Evolutionary conservation across 2,797 vertebrate species (phyloP).

Genomic region (Scolopax bukidnonensis): DNA sequence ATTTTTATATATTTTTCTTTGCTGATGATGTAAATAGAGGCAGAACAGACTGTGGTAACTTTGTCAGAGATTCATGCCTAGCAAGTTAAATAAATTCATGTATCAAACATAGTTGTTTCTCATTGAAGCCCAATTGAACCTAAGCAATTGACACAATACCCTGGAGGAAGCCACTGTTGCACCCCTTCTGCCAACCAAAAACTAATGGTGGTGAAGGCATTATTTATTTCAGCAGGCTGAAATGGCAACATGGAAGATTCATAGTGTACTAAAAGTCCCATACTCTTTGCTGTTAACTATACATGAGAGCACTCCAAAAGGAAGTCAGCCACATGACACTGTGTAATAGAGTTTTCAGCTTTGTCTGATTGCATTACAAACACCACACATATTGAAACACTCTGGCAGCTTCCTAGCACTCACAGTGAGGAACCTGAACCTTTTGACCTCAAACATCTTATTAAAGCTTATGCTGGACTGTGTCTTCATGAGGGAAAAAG

Average conservation of each 20-base stretch:
- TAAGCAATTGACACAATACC: neutral
- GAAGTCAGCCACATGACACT: constrained; percentile 53
- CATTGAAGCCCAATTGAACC: neutral
- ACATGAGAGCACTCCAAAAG: constrained; percentile 26
- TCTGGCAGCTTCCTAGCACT: constrained; percentile 78
- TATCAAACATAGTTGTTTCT: neutral
- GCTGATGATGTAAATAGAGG: neutral
- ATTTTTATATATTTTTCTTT: neutral
- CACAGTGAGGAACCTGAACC: constrained; percentile 81
- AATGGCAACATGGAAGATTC: neutral
- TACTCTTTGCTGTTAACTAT: neutral
- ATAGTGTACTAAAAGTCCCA: neutral
- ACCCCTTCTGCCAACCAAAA: neutral
- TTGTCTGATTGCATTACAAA: constrained; percentile 75
- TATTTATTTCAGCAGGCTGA: neutral
- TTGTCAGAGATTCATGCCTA: neutral
- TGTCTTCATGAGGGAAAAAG: constrained; percentile 80
- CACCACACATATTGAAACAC: constrained; percentile 82
- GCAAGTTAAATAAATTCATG: neutral
- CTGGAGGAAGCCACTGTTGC: neutral
- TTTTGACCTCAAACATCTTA: constrained; percentile 88
- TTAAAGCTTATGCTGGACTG: constrained; percentile 84
- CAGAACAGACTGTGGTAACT: neutral
- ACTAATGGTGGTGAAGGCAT: neutral
- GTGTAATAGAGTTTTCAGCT: constrained; percentile 62